Base-by-base conservation (phyloP, 2,888 invertebrate genomes). In the Agriotes lineatus region DNA sequence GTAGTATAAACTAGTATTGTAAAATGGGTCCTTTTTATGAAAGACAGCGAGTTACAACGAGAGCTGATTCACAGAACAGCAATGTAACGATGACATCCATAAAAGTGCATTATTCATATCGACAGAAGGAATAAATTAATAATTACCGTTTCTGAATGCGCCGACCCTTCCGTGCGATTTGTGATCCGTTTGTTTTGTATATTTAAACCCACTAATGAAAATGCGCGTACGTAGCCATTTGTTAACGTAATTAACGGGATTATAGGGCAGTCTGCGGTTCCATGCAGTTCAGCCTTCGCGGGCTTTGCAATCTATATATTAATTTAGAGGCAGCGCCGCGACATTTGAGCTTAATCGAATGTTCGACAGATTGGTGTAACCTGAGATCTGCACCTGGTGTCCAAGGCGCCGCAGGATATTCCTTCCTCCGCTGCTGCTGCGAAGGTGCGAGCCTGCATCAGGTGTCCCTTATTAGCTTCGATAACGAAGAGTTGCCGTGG, bases 401-500 rank as follows among this genome's bases (percentile, higher is more conserved):
- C 63, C 63, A 59, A 14, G 30, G 22, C 54, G 58, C 63, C 50
- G 9, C 52, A 50, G 48, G 67, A 56, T 45, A 62, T 56, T 35
- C 22, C 30, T 19, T 35, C 9, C 58, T 18, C 30, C 5, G 12
- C 16, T 10, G 16, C 25, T 50, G 22, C 30, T n/a, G n/a, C n/a
- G 5, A 42, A 76, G 75, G 75, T 73, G 69, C 69, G 61, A 52
- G 45, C 70, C 62, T 77, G 80, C 79, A 77, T 80, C 80, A 77
- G 77, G 78, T 80, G 78, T 79, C 79, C 76, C 64, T 74, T 71
- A 69, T 74, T 62, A 73, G 72, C 72, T 73, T 73, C 72, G 77
- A 75, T 81, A 81, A 81, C 77, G 79, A 81, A 78, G 75, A 68
- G 81, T 81, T 81, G 81, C 81, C 74, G 66, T 52, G 63, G 76